Evolutionary conservation across 2,113 vertebrate species (phyloP), one percentile per base, ranked within the genome.

Genomic region (Mobula hypostoma): DNA sequence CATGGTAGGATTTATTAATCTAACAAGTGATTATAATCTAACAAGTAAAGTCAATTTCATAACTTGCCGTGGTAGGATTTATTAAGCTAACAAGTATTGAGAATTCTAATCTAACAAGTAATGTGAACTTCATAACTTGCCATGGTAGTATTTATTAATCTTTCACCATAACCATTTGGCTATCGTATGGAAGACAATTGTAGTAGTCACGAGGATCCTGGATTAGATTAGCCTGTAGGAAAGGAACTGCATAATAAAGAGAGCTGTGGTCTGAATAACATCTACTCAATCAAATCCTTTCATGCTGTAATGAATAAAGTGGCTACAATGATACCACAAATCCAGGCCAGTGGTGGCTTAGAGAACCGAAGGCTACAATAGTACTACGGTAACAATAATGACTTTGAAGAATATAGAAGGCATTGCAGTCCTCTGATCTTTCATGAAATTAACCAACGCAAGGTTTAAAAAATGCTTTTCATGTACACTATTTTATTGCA

Each of bases 381-480:
- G 29, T 90, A 32, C 58, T 7, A 83, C 7, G 48, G 19, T 58
- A 79, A 79, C 5, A 66, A 29, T 32, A 14, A 32, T 90, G 29
- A 90, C 85, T 68, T 90, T 90, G 85, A 90, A 90, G 58, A 90
- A 66, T 32, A 66, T 63, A 66, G 58, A 74, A 74, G 72, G 5
- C 63, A n/a, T 32, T 66, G n/a, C 6, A 63, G 29, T 68, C 61
- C 29, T 90, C 29, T 68, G 61, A 90, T n/a, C 85, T 90, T 90
- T 66, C 15, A 66, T 68, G 66, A 90, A 19, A 63, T 90, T n/a
- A 90, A 90, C 61, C 61, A 90, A 32, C 85, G n/a, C n/a, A 90
- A n/a, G n/a, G 19, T 66, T 90, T 32, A 66, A 90, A 90, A 90
- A 21, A 90, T 90, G 85, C 61, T 66, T 90, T 90, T 90, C 85